Evolutionary conservation across 2,113 vertebrate species (phyloP).

Genomic region (Thinocorus orbignyianus): DNA sequence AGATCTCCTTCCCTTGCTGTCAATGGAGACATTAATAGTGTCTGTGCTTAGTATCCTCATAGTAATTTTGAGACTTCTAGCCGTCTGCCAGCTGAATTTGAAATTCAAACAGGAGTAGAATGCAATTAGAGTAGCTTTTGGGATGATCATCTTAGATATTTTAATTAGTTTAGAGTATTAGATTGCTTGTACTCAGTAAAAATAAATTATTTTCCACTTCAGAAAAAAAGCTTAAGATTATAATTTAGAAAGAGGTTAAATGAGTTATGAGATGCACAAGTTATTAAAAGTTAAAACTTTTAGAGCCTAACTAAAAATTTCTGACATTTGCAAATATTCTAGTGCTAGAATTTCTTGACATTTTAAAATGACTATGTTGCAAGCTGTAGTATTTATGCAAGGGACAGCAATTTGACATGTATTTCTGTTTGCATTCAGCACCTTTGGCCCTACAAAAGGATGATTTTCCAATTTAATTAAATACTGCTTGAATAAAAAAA

Average conservation of each 20-base stretch:
- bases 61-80: background rate
- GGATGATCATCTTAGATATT: background rate
- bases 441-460: background rate
- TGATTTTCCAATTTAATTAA: background rate
- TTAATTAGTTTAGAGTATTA: background rate
- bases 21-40: background rate
- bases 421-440: background rate
- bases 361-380: background rate
- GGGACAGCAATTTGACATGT: background rate
- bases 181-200: background rate
- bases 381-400: background rate
- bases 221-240: background rate
- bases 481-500: background rate
- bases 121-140: background rate
- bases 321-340: background rate
- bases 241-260: background rate
- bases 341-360: background rate
- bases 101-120: background rate
- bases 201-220: conserved; percentile 7
- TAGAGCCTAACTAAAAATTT: background rate
- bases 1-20: background rate
- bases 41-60: background rate
- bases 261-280: background rate
- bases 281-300: background rate
- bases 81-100: background rate